Conservation (phyloP, 2,888 invertebrate species). For the Cheiracanthium punctorium region DNA sequence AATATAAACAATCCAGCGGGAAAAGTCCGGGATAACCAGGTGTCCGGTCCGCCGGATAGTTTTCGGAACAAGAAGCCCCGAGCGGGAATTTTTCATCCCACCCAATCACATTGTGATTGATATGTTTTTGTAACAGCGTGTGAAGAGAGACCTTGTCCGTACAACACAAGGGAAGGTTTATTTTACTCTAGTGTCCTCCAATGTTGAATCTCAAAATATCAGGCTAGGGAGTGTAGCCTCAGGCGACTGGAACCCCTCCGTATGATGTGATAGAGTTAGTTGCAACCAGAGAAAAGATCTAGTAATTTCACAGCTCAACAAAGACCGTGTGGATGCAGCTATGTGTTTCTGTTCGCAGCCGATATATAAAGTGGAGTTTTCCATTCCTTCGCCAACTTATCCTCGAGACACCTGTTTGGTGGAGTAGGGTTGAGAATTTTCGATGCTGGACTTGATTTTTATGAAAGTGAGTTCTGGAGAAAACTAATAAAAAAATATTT, state of each 20-base stretch:
- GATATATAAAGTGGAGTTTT: constrained; percentile 19
- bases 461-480: not conserved
- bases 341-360: constrained; percentile 9
- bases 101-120: constrained; percentile 69
- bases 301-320: constrained; percentile 69
- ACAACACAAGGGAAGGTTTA: constrained; percentile 51
- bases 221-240: not conserved
- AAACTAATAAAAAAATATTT: too few relatives aligned
- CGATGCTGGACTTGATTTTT: not conserved
- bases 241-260: constrained; percentile 13
- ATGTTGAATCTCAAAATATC: constrained; percentile 70
- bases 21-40: constrained; percentile 42
- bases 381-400: not conserved
- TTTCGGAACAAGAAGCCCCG: constrained; percentile 31
- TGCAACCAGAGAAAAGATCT: constrained; percentile 54
- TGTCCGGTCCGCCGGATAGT: constrained; percentile 47
- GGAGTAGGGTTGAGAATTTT: not conserved
- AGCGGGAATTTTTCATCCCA: constrained; percentile 41
- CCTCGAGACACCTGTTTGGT: not conserved
- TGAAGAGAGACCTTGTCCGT: constrained; percentile 60
- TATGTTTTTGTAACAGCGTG: constrained; percentile 70
- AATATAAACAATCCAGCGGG: constrained; percentile 46
- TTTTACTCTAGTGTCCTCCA: constrained; percentile 60
- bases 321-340: constrained; percentile 31
- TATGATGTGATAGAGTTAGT: constrained; percentile 24